These are phyloP conservation scores for Sycon ciliatum DNA, from an alignment of 37 sponge, comb jelly and placozoan genomes.

Conservation along the genomic window DNA sequence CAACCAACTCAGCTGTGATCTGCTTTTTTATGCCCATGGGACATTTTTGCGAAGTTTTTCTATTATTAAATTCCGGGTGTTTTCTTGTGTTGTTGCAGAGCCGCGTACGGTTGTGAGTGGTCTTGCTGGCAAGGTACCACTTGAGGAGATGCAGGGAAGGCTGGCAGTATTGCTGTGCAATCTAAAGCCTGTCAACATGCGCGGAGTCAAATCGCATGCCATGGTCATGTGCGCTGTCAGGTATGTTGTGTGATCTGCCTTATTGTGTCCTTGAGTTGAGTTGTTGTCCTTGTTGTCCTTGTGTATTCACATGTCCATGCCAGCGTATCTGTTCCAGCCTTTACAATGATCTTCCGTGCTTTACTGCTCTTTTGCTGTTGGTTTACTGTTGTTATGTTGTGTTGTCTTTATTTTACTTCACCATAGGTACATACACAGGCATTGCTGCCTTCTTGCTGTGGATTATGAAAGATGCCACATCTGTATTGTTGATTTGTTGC, in stretches of 20 bases:
- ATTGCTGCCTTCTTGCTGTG: no score
- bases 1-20: neutral
- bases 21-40: neutral
- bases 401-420: no score
- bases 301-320: neutral
- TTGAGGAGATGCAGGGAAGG: slow-evolving; percentile 52
- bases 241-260: slow-evolving; percentile 30
- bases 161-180: slow-evolving; percentile 73
- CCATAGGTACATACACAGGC: no score
- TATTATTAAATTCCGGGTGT: neutral
- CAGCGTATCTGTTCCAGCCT: no score
- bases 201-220: slow-evolving; percentile 68
- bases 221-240: slow-evolving; percentile 63
- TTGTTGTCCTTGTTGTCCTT: neutral
- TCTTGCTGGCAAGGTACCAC: slow-evolving; percentile 49
- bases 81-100: slow-evolving; percentile 18
- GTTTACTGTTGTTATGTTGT: no score
- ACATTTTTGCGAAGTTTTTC: neutral
- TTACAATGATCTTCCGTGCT: no score
- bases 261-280: neutral
- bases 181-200: slow-evolving; percentile 79
- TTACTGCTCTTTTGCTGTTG: no score
- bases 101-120: slow-evolving; percentile 82
- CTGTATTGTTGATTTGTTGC: no score
- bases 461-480: no score